Base-by-base conservation (phyloP, 2,888 invertebrate species). In the Himalopsyche kuldschensis region DNA sequence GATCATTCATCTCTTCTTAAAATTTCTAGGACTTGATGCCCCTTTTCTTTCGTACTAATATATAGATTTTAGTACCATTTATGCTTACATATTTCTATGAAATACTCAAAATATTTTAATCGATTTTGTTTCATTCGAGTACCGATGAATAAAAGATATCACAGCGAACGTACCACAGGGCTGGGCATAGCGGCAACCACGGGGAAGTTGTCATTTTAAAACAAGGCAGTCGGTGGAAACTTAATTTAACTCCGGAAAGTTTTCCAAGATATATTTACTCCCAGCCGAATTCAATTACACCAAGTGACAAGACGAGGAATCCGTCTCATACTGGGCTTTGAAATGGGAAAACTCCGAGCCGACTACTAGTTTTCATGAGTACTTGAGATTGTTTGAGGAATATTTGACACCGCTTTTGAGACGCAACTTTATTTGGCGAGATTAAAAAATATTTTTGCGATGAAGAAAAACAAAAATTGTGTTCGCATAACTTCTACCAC, bases 251-350 rank as follows among this genome's bases (percentile, higher is more conserved):
- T 82, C 82, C 27, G 48, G 31, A 8, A 31, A 31, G 48, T 78
- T 75, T 75, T 82, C 79, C 77, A 47, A 75, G 75, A 82, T 79
- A 82, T 82, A 82, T 82, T 82, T 82, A 75, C 75, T 27, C 79
- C 48, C 75, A 79, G 79, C 75, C 48, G 79, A 79, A 82, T 82
- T 82, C 82, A 82, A 82, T 82, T 82, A 82, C 82, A 82, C 79
- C 79, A 47, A 82, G 82, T 82, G 82, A 82, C 82, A 82, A 82
- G 82, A 82, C 79, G 82, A 79, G 79, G 41, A 41, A 79, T 79
- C 75, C 79, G 75, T 78, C 78, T 78, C 78, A 30, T 69, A 32
- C 78, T 79, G 78, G 82, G 69, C 41, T 55, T 55, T 24, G 24
- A 55, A 55, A 55, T 55, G n/a, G 55, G 55, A 55, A 55, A 55